These are phyloP conservation scores for western clawed frog (Xenopus tropicalis) DNA, from an alignment of 2,113 vertebrate species.

Conservation along the genomic window DNA sequence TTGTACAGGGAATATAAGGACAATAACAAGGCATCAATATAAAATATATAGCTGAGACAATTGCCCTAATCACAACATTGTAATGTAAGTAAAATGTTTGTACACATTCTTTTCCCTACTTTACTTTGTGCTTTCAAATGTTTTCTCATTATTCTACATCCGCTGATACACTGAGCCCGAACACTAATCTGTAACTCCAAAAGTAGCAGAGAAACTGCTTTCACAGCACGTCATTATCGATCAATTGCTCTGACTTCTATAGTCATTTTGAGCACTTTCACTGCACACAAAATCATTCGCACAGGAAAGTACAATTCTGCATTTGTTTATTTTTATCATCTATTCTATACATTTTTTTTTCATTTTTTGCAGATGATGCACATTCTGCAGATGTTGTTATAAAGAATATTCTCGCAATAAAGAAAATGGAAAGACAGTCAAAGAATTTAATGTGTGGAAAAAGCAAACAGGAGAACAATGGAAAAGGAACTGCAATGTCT, in stretches of 20 bases:
- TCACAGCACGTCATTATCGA: slow-evolving; percentile 8
- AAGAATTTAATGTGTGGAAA: not conserved
- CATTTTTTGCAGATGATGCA: slow-evolving; percentile 16
- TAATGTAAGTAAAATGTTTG: slow-evolving; percentile 10
- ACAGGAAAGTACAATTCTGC: slow-evolving; percentile 5
- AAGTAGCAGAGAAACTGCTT: not conserved
- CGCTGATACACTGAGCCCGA: not conserved
- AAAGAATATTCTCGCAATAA: not conserved
- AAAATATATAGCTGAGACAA: not conserved
- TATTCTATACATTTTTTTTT: not conserved
- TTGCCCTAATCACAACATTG: not conserved
- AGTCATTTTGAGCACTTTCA: not conserved
- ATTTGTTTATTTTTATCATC: slow-evolving; percentile 22
- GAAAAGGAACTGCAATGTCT: not conserved
- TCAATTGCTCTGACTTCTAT: slow-evolving; percentile 1
- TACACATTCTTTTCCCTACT: not conserved
- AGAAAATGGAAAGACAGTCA: slow-evolving; percentile 2
- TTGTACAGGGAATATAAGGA: not conserved
- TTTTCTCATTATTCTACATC: not conserved
- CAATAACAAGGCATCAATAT: not conserved
- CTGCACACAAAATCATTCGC: slow-evolving; percentile 2
- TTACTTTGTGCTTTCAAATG: not conserved
- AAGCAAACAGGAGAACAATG: not conserved
- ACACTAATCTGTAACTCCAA: not conserved
- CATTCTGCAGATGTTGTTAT: slow-evolving; percentile 29